Evolutionary conservation across 2,797 vertebrate species (phyloP).

Genomic region (Tangara arthus): DNA sequence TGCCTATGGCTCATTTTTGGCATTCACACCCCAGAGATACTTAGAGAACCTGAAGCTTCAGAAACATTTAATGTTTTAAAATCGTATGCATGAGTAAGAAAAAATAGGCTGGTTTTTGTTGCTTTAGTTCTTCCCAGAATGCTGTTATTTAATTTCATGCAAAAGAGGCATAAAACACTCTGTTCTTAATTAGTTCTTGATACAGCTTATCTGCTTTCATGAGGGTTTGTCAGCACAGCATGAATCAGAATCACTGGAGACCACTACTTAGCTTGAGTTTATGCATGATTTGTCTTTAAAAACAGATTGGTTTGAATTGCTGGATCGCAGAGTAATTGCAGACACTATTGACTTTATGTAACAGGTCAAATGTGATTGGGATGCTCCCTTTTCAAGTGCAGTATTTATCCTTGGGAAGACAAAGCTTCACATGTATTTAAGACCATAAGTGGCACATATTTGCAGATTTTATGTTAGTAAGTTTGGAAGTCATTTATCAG

Average conservation of each 20-base stretch:
- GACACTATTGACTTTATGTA: neutral
- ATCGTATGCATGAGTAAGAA: neutral
- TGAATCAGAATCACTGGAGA: constrained; percentile 48
- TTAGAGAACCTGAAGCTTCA: neutral
- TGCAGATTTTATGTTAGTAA: neutral
- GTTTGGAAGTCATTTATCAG: constrained; percentile 42
- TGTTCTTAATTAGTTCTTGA: constrained; percentile 49
- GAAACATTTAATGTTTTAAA: neutral
- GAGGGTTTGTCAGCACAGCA: constrained; percentile 26
- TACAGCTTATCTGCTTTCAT: constrained; percentile 51
- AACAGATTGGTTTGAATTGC: constrained; percentile 37
- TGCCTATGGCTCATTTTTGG: neutral
- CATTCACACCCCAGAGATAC: neutral
- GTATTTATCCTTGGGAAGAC: neutral
- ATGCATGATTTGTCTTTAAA: constrained; percentile 45
- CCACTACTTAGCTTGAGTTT: constrained; percentile 27
- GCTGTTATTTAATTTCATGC: constrained; percentile 12
- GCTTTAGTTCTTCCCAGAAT: neutral
- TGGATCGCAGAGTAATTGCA: constrained; percentile 16
- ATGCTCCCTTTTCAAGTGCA: constrained; percentile 15
- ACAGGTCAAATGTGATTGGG: constrained; percentile 14
- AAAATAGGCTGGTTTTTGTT: neutral
- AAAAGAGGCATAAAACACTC: constrained; percentile 31
- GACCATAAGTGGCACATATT: neutral
- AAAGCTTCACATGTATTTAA: neutral